A percentile compares a stretch with the other conserved stretches of the same genome.
Evolutionary conservation across 2,797 vertebrate species (phyloP).

Genomic region (Gambusia yucatana): DNA sequence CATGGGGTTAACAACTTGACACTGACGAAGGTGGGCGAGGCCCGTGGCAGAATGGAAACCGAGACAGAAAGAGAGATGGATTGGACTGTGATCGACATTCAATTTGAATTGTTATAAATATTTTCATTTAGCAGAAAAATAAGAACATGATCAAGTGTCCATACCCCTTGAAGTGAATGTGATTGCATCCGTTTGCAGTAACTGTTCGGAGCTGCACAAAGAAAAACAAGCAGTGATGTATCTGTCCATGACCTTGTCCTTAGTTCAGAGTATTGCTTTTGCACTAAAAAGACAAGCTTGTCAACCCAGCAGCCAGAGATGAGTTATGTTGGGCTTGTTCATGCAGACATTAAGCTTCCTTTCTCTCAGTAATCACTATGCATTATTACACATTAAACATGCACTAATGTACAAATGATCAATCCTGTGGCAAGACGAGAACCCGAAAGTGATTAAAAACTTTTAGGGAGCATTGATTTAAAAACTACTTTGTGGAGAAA

Average conservation of each 20-base stretch:
- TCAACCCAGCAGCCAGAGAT: conserved; percentile 55
- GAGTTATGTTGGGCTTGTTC: conserved; percentile 63
- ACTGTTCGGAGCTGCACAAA: conserved; percentile 25
- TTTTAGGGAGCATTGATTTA: conserved; percentile 75
- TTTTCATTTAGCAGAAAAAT: conserved; percentile 74
- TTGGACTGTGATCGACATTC: conserved; percentile 75
- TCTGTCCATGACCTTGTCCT: conserved; percentile 41
- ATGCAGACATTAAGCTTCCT: conserved; percentile 68
- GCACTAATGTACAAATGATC: conserved; percentile 77
- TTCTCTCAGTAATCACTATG: conserved; percentile 68
- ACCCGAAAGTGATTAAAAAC: conserved; percentile 76
- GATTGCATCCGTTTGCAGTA: conserved; percentile 18
- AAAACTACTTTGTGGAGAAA: conserved; percentile 68
- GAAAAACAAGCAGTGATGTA: conserved; percentile 39
- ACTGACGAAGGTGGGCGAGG: conserved; percentile 80
- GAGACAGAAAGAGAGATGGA: conserved; percentile 69
- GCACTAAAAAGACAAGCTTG: conserved; percentile 48
- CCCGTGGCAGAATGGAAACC: conserved; percentile 55
- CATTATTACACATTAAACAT: conserved; percentile 81
- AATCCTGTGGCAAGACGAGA: conserved; percentile 71
- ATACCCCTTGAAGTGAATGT: conserved; percentile 26
- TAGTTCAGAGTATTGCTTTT: conserved; percentile 35
- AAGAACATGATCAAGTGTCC: conserved; percentile 51
- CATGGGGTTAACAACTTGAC: conserved; percentile 89
- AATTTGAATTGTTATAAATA: conserved; percentile 81